Evolutionary conservation across 2,113 vertebrate species (phyloP).

Genomic region (human): DNA sequence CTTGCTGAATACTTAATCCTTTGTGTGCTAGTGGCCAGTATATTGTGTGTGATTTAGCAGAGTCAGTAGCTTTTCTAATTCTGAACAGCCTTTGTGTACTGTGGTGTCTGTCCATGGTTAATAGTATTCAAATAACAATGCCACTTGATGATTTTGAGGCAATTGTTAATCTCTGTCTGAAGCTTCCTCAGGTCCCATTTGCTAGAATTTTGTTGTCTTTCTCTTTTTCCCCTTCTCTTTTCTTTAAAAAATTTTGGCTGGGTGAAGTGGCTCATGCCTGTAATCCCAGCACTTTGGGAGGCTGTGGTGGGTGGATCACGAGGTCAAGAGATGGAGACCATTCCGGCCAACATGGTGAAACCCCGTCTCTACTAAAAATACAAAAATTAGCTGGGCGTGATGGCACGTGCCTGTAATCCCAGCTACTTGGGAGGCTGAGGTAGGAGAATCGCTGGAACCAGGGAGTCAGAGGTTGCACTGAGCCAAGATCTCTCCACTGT

Average conservation of each 20-base stretch:
- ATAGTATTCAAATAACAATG: constrained; percentile 49
- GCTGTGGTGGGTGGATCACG: no score
- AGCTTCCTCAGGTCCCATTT: not conserved
- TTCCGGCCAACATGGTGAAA: no score
- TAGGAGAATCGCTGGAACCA: no score
- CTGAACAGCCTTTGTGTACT: constrained; percentile 45
- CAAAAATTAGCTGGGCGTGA: no score
- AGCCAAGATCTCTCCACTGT: no score
- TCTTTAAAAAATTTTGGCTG: not conserved
- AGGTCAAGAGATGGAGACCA: no score
- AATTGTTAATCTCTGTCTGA: constrained; percentile 28
- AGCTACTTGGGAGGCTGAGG: no score
- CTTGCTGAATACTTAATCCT: constrained; percentile 63
- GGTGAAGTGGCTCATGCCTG: no score
- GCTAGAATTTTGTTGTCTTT: constrained; percentile 36
- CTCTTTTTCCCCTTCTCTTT: not conserved
- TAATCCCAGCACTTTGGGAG: no score
- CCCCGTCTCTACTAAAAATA: no score
- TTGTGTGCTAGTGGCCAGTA: constrained; percentile 63
- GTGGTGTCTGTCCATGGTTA: constrained; percentile 25
- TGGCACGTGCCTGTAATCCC: no score
- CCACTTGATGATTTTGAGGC: constrained; percentile 46
- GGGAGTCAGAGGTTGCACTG: no score
- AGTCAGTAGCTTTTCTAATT: constrained; percentile 70
- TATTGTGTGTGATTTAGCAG: constrained; percentile 49